A percentile compares a stretch with the other conserved stretches of the same genome.
phyloP scores from a whole-genome alignment of 2,797 vertebrate genomes.

The Crenichthys baileyi region DNA sequence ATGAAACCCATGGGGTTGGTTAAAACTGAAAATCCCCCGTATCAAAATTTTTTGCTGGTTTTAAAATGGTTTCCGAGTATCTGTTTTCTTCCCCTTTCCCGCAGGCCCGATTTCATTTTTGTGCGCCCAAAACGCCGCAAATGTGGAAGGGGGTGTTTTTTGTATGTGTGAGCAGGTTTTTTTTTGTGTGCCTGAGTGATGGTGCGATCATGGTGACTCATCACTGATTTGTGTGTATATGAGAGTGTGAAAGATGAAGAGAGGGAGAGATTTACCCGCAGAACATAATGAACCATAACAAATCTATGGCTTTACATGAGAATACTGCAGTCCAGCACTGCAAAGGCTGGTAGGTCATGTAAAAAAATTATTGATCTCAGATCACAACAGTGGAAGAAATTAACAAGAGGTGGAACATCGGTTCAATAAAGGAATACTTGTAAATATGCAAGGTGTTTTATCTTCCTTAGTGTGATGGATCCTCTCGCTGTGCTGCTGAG shows the following conservation, averaged over 20 bases:
- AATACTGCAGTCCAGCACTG: slow-evolving; percentile 56
- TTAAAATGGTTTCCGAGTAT: slow-evolving; percentile 46
- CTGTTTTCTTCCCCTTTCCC: slow-evolving; percentile 59
- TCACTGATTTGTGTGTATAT: slow-evolving; percentile 75
- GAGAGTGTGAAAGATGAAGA: slow-evolving; percentile 45
- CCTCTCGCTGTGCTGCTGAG: slow-evolving; percentile 10
- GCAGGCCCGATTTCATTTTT: slow-evolving; percentile 61
- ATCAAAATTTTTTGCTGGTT: slow-evolving; percentile 19
- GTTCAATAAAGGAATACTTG: background rate
- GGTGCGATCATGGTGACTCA: slow-evolving; percentile 84
- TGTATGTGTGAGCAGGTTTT: slow-evolving; percentile 77
- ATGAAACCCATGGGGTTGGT: slow-evolving; percentile 19
- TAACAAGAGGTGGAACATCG: slow-evolving; percentile 1
- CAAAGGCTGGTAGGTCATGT: slow-evolving; percentile 47
- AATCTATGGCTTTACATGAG: slow-evolving; percentile 46
- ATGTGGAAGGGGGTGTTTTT: too few relatives aligned
- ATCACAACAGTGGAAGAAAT: slow-evolving; percentile 7
- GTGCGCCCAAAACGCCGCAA: too few relatives aligned
- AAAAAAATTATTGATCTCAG: slow-evolving; percentile 54
- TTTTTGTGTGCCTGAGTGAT: slow-evolving; percentile 76
- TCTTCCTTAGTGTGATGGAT: background rate
- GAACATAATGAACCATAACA: slow-evolving; percentile 74
- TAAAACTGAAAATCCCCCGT: slow-evolving; percentile 24
- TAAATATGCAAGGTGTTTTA: background rate
- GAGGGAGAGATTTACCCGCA: slow-evolving; percentile 53